Evolutionary conservation across 1,140 invertebrate species (phyloP).

Genomic region (silkworm (Bombyx mori)): ASM3026992v2 NC_085124.1:6234001-6234500

Average conservation of each 20-base stretch:
- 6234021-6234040: slow-evolving; percentile 50
- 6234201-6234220: slow-evolving; percentile 38
- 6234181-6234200: slow-evolving; percentile 26
- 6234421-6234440: no score
- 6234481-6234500: no score
- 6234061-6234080: slow-evolving; percentile 61
- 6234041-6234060: slow-evolving; percentile 63
- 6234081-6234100: slow-evolving; percentile 51
- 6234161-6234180: slow-evolving; percentile 40
- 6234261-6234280: not conserved
- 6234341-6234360: no score
- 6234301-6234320: no score
- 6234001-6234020: slow-evolving; percentile 19
- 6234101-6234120: slow-evolving; percentile 32
- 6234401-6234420: no score
- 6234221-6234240: slow-evolving; percentile 4
- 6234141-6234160: slow-evolving; percentile 49
- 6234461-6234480: no score
- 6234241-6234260: not conserved
- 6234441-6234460: no score
- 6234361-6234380: no score
- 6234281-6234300: no score
- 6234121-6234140: slow-evolving; percentile 59
- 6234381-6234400: no score
- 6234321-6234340: no score